phyloP scores from a whole-genome alignment of 2,888 invertebrate species.

The Ypsolopha scabrella region DNA sequence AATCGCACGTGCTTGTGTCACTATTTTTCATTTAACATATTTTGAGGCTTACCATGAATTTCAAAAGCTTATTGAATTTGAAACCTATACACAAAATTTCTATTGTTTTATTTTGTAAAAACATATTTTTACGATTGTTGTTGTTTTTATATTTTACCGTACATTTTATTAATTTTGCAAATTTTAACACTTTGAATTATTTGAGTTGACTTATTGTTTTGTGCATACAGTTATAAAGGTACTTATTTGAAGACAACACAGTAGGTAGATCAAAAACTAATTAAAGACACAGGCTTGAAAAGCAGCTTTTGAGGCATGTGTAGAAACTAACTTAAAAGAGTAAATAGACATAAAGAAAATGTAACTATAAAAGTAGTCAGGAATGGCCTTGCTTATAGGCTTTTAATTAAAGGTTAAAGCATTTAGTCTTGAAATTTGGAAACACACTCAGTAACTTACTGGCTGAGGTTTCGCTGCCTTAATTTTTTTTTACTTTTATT shows the following conservation, averaged over 20 bases:
- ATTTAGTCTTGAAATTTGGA: neutral
- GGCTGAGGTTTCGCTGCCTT: neutral
- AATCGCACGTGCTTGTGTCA: constrained; percentile 9
- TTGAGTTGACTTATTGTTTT: no score
- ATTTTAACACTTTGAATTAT: no score
- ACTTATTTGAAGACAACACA: neutral
- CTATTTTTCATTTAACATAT: no score
- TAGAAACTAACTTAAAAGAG: neutral
- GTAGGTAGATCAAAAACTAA: neutral
- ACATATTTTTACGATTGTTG: no score
- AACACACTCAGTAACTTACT: constrained; percentile 3
- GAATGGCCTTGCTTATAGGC: neutral
- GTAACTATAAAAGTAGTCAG: constrained; percentile 2
- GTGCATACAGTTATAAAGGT: no score
- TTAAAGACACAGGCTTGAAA: neutral
- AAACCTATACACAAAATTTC: no score
- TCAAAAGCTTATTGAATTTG: no score
- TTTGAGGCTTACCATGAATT: no score
- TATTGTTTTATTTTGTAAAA: no score
- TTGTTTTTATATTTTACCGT: no score
- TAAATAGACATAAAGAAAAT: neutral
- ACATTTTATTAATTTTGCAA: no score
- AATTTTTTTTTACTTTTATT: neutral
- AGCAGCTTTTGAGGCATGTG: constrained; percentile 1
- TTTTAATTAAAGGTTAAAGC: constrained; percentile 3